Base-by-base conservation (phyloP, 1,140 invertebrate genomes). In the Diprion similis region DNA sequence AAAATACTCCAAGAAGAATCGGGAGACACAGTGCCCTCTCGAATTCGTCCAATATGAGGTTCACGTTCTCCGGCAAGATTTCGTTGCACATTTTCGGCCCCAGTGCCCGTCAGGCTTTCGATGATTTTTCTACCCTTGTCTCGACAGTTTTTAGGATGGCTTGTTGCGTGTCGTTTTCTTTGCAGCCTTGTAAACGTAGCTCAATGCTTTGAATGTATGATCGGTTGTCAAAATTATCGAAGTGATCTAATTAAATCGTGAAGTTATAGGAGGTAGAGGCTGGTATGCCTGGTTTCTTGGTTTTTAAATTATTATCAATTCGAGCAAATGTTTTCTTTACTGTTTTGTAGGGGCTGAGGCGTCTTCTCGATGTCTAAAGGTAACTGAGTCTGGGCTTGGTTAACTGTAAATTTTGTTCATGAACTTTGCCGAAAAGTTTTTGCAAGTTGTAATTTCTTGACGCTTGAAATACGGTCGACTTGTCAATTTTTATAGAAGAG, bases 31-130 rank as follows among this genome's bases (percentile, higher is more conserved):
- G 51, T 4, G 51, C 51, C 9, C 51, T 59, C 51, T 59, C 51
- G 51, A 59, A 59, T 15, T 59, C 51, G 51, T 59, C 51, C n/a
- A 59, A 59, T 59, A 59, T 59, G 11, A 59, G 51, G 51, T 59
- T 59, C 11, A 59, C 51, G 51, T 59, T 59, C 51, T 59, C 51
- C n/a, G 51, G 51, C n/a, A 59, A 59, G 51, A 59, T 59, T 59
- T 59, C 51, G 51, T 59, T 59, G n/a, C 51, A 59, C 51, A 59
- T 59, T 8, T 59, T 59, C 51, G 51, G 11, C 0, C 51, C 51
- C n/a, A 15, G 11, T 59, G 0, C 3, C 51, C 4, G n/a, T 59
- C 9, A 59, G 51, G 4, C n/a, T 59, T 17, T 59, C n/a, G 51
- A 59, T 59, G n/a, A 59, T 15, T 15, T 59, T 59, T 6, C 9